A percentile compares a stretch with the other conserved stretches of the same genome.
These are phyloP conservation scores for Drosophila eugracilis DNA, from an alignment of 1,140 invertebrate species.

Conservation along the genomic window DNA sequence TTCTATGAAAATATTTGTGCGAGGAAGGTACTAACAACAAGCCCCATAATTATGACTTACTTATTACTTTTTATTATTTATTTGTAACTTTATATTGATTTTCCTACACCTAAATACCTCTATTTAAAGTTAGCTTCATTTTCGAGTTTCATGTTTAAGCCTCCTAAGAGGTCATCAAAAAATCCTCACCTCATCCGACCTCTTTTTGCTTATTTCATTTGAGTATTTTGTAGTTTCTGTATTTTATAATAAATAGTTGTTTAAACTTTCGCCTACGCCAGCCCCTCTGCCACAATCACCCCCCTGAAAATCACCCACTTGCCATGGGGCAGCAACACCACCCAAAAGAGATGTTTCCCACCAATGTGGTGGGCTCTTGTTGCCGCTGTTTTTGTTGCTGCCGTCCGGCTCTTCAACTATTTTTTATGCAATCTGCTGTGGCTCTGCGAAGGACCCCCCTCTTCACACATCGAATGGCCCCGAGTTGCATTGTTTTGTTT, in stretches of 20 bases:
- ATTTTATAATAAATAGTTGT: constrained; percentile 82
- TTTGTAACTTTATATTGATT: too few species aligned
- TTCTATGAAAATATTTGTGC: too few species aligned
- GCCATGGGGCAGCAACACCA: too few species aligned
- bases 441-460: constrained; percentile 13
- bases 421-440: constrained; percentile 76
- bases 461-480: constrained; percentile 29
- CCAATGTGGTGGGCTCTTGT: constrained; percentile 69
- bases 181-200: neutral
- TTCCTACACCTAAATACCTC: too few species aligned
- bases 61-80: too few species aligned
- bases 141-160: neutral
- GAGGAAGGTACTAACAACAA: too few species aligned
- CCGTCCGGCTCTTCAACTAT: constrained; percentile 68
- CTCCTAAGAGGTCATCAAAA: constrained; percentile 10
- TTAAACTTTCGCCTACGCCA: constrained; percentile 71
- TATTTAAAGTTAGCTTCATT: neutral
- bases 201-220: constrained; percentile 37
- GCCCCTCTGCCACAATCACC: neutral
- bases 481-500: constrained; percentile 43
- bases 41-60: too few species aligned
- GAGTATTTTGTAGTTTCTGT: constrained; percentile 68
- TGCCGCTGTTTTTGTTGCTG: constrained; percentile 6
- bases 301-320: neutral
- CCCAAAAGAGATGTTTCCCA: constrained; percentile 70